Evolutionary conservation across 1,140 invertebrate genomes (phyloP).

Genomic region (Drosophila kepulauana): DNA sequence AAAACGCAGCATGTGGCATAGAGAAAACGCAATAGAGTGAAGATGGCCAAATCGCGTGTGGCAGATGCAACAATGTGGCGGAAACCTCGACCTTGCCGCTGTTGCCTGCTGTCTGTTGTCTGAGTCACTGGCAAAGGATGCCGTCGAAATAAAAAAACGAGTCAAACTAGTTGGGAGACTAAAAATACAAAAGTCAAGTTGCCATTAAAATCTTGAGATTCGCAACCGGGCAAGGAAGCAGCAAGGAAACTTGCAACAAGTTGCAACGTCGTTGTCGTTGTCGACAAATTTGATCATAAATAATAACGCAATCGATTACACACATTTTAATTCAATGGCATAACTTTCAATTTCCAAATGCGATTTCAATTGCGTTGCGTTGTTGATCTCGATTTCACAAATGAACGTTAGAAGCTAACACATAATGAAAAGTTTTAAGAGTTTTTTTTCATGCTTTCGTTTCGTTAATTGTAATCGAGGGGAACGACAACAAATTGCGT

Average conservation of each 20-base stretch:
- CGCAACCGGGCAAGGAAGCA: conserved; percentile 45
- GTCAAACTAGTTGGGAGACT: conserved; percentile 66
- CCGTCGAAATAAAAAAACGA: conserved; percentile 49
- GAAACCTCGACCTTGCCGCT: conserved; percentile 66
- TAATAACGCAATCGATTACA: conserved; percentile 52
- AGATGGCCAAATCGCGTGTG: conserved; percentile 58
- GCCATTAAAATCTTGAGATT: conserved; percentile 38
- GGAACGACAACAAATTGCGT: conserved; percentile 60
- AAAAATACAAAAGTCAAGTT: conserved; percentile 64
- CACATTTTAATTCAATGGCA: conserved; percentile 29
- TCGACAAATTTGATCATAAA: conserved; percentile 54
- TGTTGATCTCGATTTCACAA: conserved; percentile 30
- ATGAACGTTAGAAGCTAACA: conserved; percentile 32
- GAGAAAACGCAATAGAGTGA: conserved; percentile 57
- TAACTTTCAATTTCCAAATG: conserved; percentile 65
- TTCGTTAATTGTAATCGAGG: conserved; percentile 44
- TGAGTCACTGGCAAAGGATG: conserved; percentile 61
- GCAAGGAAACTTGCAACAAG: conserved; percentile 28
- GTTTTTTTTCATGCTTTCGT: conserved; percentile 47
- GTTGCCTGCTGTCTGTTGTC: neutral
- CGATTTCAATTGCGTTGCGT: conserved; percentile 19
- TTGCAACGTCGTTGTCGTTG: conserved; percentile 6
- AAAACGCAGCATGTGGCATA: conserved; percentile 51
- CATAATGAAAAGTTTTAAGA: conserved; percentile 14
- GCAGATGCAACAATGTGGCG: conserved; percentile 45